A percentile compares a stretch with the other conserved stretches of the same genome.
phyloP scores from a whole-genome alignment of 2,113 vertebrate species.

The Vulpes vulpes region DNA sequence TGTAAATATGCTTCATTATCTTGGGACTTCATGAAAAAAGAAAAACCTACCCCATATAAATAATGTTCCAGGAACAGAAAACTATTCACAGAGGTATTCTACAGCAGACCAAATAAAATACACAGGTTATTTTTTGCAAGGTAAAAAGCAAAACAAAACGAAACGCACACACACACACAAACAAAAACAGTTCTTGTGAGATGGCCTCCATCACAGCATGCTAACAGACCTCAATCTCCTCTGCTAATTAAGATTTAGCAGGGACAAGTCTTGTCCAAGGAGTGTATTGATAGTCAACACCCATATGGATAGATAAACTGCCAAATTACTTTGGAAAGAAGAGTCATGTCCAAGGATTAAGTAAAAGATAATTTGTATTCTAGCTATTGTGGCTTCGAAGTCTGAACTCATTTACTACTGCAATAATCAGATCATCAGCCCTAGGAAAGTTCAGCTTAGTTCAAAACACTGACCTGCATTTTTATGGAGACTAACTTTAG shows the following conservation, averaged over 20 bases:
- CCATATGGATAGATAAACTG: slow-evolving; percentile 67
- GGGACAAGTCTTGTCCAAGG: slow-evolving; percentile 18
- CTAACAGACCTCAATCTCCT: slow-evolving; percentile 50
- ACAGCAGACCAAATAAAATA: slow-evolving; percentile 53
- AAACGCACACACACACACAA: neutral
- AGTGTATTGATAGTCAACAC: slow-evolving; percentile 42
- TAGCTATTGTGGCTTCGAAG: slow-evolving; percentile 37
- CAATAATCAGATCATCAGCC: slow-evolving; percentile 69
- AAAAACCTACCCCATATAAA: neutral
- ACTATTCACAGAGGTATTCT: slow-evolving; percentile 58
- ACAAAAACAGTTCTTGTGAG: neutral
- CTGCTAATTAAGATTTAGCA: slow-evolving; percentile 63
- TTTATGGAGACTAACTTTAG: neutral
- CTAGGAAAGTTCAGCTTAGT: slow-evolving; percentile 15
- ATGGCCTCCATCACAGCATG: neutral
- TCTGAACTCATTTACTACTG: slow-evolving; percentile 63
- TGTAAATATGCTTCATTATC: slow-evolving; percentile 64
- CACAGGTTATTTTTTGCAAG: slow-evolving; percentile 66
- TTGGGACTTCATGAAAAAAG: slow-evolving; percentile 6
- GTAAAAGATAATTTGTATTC: slow-evolving; percentile 77
- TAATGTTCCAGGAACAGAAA: slow-evolving; percentile 65
- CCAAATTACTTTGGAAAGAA: slow-evolving; percentile 79
- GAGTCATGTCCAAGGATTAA: slow-evolving; percentile 73
- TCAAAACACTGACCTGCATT: neutral
- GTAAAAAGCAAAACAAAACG: slow-evolving; percentile 50